Base-by-base conservation (phyloP, 2,797 vertebrate species). In the Avahi laniger region DNA sequence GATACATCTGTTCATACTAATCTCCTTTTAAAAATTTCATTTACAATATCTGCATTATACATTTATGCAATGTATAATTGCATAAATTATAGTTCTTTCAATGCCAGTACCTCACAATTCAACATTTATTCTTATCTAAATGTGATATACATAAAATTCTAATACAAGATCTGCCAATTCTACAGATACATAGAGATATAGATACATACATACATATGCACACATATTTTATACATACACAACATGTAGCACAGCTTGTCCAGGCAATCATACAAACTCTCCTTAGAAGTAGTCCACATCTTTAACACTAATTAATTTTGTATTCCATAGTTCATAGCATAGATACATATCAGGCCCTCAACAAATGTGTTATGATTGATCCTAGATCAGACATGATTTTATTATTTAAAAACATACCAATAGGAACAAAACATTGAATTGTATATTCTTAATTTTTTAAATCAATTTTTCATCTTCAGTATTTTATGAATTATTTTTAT, bases 381-480 rank as follows among this genome's bases (percentile, higher is more conserved):
- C 43, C 43, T 89, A 91, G 46, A 86, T 50, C 83, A 95, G 57
- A 54, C 17, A 79, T 33, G 8, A 89, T 17, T 89, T 81, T 85
- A 94, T 80, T 69, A 38, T 89, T 72, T 72, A 93, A 96, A 79
- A 93, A 83, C 13, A 85, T 33, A 52, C 52, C 70, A 82, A 75
- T 15, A 93, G 38, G 46, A 86, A 79, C 0, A 35, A 82, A 89
- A 95, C 59, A 38, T 15, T 87, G 57, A 93, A 78, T 82, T 79
- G 41, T 61, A 72, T 72, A 96, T 96, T 70, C 33, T 94, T 93
- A 91, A 95, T 96, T 96, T 97, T 93, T 93, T n/a, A 76, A 95
- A 86, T 91, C 89, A 72, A 63, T 86, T 89, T 91, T 87, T 41
- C 41, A 81, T 95, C 54, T 81, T 96, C 88, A 88, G 86, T 93